A percentile compares a stretch with the other conserved stretches of the same genome.
Conservation (phyloP, 1,140 invertebrate species). For the Atta texana region DNA sequence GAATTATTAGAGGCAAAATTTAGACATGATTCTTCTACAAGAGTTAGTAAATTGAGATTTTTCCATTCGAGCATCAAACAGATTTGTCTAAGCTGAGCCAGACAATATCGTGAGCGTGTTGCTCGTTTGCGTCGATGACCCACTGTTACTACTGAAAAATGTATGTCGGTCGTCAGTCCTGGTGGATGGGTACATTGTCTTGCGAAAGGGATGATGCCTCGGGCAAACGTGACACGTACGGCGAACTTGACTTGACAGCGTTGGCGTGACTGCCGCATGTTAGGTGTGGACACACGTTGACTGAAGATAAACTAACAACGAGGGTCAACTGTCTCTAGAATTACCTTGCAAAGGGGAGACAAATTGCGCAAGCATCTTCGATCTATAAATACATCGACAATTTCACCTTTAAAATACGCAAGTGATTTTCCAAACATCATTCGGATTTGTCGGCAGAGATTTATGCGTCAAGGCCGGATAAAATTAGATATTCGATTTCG, state of each 20-base stretch:
- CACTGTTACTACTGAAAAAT: conserved; percentile 57
- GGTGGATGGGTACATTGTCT: conserved; percentile 71
- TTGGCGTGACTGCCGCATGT: conserved; percentile 84
- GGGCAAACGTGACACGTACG: conserved; percentile 81
- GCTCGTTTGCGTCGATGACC: conserved; percentile 36
- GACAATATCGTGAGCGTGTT: not conserved
- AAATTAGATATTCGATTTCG: not conserved
- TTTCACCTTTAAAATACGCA: not conserved
- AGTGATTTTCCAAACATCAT: conserved; percentile 4
- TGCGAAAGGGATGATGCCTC: conserved; percentile 78
- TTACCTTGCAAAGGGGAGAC: conserved; percentile 41
- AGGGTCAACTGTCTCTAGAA: conserved; percentile 60
- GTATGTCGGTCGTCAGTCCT: conserved; percentile 17
- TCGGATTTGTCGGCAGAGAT: not conserved
- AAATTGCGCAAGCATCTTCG: not conserved
- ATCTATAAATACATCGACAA: conserved; percentile 44
- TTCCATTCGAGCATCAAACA: not conserved
- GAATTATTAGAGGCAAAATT: not conserved
- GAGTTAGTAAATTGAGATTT: not conserved
- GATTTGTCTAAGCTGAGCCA: conserved; percentile 3
- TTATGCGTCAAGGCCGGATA: not conserved
- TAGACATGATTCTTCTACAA: not conserved
- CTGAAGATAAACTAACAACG: conserved; percentile 74
- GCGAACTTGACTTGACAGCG: conserved; percentile 78
- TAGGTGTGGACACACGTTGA: conserved; percentile 82